These are phyloP conservation scores for Ophioderma brevispina DNA, from an alignment of 35 echinoderm and acorn worm species.

Conservation along the genomic window DNA sequence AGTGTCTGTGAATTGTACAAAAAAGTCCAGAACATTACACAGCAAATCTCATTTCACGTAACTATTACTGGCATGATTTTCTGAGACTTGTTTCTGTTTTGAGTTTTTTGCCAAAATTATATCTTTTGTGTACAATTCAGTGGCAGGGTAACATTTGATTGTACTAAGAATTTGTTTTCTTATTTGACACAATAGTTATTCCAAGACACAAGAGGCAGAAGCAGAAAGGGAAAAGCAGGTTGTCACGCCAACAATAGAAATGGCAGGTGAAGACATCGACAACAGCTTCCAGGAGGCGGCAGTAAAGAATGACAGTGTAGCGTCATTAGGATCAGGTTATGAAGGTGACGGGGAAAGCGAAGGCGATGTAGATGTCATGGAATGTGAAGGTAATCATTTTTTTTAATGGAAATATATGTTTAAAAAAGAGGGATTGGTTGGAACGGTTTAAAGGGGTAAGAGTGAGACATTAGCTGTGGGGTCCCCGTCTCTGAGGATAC, in stretches of 20 bases:
- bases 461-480: too few species aligned
- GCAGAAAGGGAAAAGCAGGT: conserved; percentile 17
- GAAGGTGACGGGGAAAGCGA: conserved; percentile 33
- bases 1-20: not conserved
- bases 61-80: too few species aligned
- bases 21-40: too few species aligned
- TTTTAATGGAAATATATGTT: too few species aligned
- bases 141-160: too few species aligned
- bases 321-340: conserved; percentile 19
- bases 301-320: conserved; percentile 11
- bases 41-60: too few species aligned
- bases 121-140: too few species aligned
- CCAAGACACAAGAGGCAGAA: conserved; percentile 9
- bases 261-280: not conserved
- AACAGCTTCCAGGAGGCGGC: not conserved
- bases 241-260: conserved; percentile 8
- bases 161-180: too few species aligned
- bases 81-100: not conserved
- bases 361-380: not conserved
- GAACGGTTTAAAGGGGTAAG: too few species aligned
- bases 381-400: not conserved
- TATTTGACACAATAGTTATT: not conserved
- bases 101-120: not conserved
- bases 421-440: too few species aligned
- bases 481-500: too few species aligned